Percentiles rank a stretch among this genome's conserved stretches.
Evolutionary conservation across 2,888 invertebrate species (phyloP).

Genomic region (Sicus ferrugineus): DNA sequence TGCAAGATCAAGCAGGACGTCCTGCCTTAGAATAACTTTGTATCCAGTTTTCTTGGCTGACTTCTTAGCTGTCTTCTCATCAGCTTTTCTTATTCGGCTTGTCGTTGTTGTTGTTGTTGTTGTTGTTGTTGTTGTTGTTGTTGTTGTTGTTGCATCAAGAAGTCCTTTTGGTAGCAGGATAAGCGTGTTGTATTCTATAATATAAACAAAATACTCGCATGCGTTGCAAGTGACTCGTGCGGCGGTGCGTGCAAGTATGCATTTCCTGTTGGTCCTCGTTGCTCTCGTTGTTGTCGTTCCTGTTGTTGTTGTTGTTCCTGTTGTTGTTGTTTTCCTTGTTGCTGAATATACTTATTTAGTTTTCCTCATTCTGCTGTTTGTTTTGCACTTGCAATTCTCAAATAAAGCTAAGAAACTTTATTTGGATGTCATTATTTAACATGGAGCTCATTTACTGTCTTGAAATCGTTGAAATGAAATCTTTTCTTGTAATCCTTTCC

Average conservation of each 20-base stretch:
- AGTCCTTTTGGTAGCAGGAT: too few relatives aligned
- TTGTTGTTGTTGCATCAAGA: too few relatives aligned
- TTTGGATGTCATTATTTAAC: slow-evolving; percentile 5
- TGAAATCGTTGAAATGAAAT: too few relatives aligned
- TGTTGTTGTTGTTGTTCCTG: background rate
- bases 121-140: too few relatives aligned
- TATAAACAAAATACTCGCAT: background rate
- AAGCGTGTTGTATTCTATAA: background rate
- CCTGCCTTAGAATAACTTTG: background rate
- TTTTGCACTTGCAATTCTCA: background rate
- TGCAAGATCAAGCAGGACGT: background rate
- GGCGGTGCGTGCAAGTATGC: background rate
- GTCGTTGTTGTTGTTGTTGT: too few relatives aligned
- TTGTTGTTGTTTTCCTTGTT: background rate
- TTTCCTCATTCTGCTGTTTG: background rate
- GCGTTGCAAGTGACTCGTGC: background rate
- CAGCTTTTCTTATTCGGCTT: too few relatives aligned
- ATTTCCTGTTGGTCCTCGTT: background rate
- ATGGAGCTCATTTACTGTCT: slow-evolving; percentile 18
- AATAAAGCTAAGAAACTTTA: background rate
- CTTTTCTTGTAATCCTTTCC: too few relatives aligned
- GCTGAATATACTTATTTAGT: background rate
- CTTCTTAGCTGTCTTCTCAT: background rate
- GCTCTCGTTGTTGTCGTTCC: background rate
- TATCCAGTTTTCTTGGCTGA: background rate